A percentile compares a stretch with the other conserved stretches of the same genome.
phyloP scores from a whole-genome alignment of 2,797 vertebrate genomes.

The Meriones psammophilus region DNA sequence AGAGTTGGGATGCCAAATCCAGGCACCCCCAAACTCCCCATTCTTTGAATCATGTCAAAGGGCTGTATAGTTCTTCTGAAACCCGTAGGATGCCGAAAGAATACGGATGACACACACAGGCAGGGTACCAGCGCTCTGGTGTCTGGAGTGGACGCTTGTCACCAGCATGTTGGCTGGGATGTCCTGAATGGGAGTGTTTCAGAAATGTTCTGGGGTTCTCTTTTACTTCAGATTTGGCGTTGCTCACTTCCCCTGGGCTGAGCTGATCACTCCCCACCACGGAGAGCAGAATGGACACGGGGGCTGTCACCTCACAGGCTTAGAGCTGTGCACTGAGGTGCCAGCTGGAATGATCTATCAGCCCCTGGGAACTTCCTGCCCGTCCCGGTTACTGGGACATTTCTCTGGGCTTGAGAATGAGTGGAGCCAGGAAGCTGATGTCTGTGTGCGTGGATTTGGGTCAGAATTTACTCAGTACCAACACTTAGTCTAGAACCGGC shows the following conservation, averaged over 20 bases:
- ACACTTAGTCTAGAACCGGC: neutral
- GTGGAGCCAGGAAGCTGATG: too few species aligned
- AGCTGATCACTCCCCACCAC: neutral
- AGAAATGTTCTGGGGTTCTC: neutral
- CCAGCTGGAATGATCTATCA: neutral
- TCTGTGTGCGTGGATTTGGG: neutral
- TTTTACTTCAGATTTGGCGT: neutral
- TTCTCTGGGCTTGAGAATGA: neutral
- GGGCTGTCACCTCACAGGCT: neutral
- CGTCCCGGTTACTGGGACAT: neutral
- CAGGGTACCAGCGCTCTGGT: neutral
- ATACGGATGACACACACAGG: neutral
- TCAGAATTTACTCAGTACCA: neutral
- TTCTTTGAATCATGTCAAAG: neutral
- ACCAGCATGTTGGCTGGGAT: rapidly evolving
- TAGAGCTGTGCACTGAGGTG: neutral
- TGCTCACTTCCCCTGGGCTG: neutral
- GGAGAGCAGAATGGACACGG: neutral
- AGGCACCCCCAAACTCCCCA: too few species aligned
- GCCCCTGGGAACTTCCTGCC: neutral
- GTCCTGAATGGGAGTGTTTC: neutral
- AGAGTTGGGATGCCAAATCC: neutral
- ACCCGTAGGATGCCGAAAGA: neutral
- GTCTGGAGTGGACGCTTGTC: neutral
- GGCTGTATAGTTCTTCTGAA: neutral